phyloP scores from a whole-genome alignment of 2,888 invertebrate species.

The Herminia tarsipennalis region DNA sequence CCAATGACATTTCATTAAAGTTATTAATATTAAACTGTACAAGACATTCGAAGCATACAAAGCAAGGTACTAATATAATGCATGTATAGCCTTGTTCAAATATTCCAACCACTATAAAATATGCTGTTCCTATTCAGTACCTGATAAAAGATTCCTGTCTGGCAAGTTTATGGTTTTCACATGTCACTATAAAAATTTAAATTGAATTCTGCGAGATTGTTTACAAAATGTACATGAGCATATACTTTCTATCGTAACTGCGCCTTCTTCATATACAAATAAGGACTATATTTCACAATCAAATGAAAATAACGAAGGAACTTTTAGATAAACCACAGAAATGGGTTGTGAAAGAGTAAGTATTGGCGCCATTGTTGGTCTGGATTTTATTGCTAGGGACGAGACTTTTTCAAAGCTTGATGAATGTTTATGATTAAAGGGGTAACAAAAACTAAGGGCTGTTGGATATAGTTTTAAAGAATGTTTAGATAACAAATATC shows the following conservation, averaged over 20 bases:
- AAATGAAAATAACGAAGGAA: slow-evolving; percentile 7
- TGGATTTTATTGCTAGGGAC: slow-evolving; percentile 28
- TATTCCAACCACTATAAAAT: slow-evolving; percentile 14
- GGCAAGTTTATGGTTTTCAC: slow-evolving; percentile 50
- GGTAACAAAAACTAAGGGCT: slow-evolving; percentile 2
- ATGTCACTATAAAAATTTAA: slow-evolving; percentile 55
- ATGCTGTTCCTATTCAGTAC: slow-evolving; percentile 31
- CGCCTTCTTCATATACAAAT: slow-evolving; percentile 7
- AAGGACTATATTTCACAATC: slow-evolving; percentile 10
- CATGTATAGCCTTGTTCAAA: not conserved
- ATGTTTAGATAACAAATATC: not conserved
- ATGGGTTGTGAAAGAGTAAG: slow-evolving; percentile 26
- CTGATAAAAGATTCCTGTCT: slow-evolving; percentile 47
- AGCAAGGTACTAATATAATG: not conserved
- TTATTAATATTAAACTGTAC: too few relatives aligned
- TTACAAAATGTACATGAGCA: slow-evolving; percentile 33
- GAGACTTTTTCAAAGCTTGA: slow-evolving; percentile 24
- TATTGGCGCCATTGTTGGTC: slow-evolving; percentile 37
- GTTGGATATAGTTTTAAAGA: not conserved
- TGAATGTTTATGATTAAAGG: slow-evolving; percentile 20
- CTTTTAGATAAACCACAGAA: slow-evolving; percentile 24
- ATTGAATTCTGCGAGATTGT: slow-evolving; percentile 41
- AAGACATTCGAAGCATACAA: not conserved
- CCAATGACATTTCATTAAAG: not conserved
- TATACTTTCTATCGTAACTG: slow-evolving; percentile 10